These are phyloP conservation scores for Rhegmatorhina hoffmannsi DNA, from an alignment of 2,113 vertebrate species.

Conservation along the genomic window DNA sequence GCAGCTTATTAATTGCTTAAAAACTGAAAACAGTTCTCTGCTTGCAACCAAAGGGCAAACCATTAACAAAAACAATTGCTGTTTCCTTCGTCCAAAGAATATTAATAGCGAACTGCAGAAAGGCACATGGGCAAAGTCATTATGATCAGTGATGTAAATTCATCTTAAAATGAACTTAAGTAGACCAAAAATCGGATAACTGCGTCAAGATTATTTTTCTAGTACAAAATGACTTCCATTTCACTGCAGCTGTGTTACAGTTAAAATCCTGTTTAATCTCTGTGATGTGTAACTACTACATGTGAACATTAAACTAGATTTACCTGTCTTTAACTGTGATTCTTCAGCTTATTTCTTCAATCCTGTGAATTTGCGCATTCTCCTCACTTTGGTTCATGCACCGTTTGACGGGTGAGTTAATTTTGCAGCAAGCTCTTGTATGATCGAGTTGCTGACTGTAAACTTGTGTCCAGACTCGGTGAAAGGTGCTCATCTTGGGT, in stretches of 20 bases:
- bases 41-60: slow-evolving; percentile 84
- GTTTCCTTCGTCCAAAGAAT: slow-evolving; percentile 80
- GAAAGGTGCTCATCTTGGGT: slow-evolving; percentile 55
- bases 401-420: background rate
- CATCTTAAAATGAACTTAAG: slow-evolving; percentile 69
- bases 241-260: slow-evolving; percentile 74
- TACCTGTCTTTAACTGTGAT: slow-evolving; percentile 77
- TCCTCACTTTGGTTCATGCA: accelerated
- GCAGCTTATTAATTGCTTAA: slow-evolving; percentile 68
- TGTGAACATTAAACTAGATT: slow-evolving; percentile 85
- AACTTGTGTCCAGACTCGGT: background rate
- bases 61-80: slow-evolving; percentile 74
- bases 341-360: slow-evolving; percentile 78
- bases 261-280: slow-evolving; percentile 78
- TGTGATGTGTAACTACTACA: slow-evolving; percentile 82
- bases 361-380: slow-evolving; percentile 11
- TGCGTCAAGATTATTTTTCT: slow-evolving; percentile 80
- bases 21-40: slow-evolving; percentile 75
- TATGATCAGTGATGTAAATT: slow-evolving; percentile 72
- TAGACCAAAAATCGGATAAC: slow-evolving; percentile 81
- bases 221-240: slow-evolving; percentile 74
- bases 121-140: slow-evolving; percentile 61
- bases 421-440: background rate
- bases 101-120: slow-evolving; percentile 59
- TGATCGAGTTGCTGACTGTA: background rate